Evolutionary conservation across 2,797 vertebrate genomes (phyloP).

Genomic region (Helicolenus hilgendorfi): DNA sequence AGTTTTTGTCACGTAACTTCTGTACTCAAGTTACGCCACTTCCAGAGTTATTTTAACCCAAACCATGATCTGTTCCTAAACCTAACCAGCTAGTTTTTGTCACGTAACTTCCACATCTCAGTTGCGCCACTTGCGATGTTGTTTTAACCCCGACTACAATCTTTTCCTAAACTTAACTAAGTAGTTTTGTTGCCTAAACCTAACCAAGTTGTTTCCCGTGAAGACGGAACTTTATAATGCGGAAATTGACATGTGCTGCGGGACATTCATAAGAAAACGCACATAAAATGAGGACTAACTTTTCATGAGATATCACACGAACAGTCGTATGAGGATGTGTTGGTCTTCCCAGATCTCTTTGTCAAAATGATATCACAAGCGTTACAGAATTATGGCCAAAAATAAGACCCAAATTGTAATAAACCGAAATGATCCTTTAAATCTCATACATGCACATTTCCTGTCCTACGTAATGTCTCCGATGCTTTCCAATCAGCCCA

Average conservation of each 20-base stretch:
- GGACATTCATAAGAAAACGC: accelerated
- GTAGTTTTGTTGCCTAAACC: too few relatives aligned
- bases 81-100: too few relatives aligned
- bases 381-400: not conserved
- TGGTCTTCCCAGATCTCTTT: not conserved
- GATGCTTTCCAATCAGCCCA: slow-evolving; percentile 13
- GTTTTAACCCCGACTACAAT: too few relatives aligned
- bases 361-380: not conserved
- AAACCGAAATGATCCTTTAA: not conserved
- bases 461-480: not conserved
- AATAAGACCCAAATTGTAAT: not conserved
- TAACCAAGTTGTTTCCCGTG: not conserved
- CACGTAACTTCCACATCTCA: too few relatives aligned
- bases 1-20: too few relatives aligned
- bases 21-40: accelerated
- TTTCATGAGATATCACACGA: not conserved
- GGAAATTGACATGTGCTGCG: not conserved
- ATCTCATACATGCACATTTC: not conserved
- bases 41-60: too few relatives aligned
- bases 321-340: not conserved
- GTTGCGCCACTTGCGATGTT: too few relatives aligned
- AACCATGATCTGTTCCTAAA: too few relatives aligned
- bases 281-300: not conserved
- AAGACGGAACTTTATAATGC: not conserved
- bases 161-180: too few relatives aligned